Percentiles rank a stretch among this genome's conserved stretches.
Conservation (phyloP, 2,888 invertebrate genomes). For the Acanthosepion pharaonis region DNA sequence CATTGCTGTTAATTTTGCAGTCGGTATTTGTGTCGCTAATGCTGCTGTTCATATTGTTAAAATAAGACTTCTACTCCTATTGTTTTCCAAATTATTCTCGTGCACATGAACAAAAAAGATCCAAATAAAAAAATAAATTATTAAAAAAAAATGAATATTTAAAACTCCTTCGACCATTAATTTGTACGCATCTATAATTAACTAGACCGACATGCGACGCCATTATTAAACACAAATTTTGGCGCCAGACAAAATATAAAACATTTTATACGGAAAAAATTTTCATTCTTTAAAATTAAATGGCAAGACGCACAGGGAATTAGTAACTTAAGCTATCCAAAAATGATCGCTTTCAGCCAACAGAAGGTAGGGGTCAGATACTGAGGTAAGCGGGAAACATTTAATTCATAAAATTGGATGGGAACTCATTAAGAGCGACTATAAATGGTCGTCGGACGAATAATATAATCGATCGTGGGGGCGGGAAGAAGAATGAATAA, state of each 20-base stretch:
- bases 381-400: background rate
- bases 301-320: background rate
- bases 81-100: background rate
- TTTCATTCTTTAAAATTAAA: background rate
- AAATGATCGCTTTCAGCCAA: background rate
- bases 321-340: background rate
- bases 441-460: background rate
- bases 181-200: background rate
- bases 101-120: background rate
- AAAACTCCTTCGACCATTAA: background rate
- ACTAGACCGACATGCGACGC: background rate
- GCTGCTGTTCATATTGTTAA: background rate
- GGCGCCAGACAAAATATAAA: background rate
- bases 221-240: background rate
- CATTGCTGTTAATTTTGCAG: too few relatives aligned
- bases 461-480: background rate
- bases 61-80: background rate
- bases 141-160: too few relatives aligned
- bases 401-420: background rate
- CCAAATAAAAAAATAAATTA: too few relatives aligned
- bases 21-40: too few relatives aligned
- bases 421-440: background rate
- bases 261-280: too few relatives aligned
- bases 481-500: background rate
- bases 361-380: background rate